Evolutionary conservation across 1,140 invertebrate species (phyloP).

Genomic region (Agrypnia vestita): DNA sequence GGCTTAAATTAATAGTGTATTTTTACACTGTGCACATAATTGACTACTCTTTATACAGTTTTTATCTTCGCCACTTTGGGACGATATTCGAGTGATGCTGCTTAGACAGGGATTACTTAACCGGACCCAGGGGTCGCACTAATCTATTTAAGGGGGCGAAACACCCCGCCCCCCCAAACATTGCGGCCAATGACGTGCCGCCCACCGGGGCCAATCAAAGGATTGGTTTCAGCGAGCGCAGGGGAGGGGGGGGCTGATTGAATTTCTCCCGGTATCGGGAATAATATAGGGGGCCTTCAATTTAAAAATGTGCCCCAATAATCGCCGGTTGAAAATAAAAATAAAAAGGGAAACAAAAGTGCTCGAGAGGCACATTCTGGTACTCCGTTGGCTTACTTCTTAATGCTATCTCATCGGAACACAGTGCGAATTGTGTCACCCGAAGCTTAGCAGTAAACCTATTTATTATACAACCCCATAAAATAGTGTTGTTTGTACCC

Average conservation of each 20-base stretch:
- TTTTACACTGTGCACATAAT: too few species aligned
- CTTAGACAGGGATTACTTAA: conserved; percentile 5
- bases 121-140: conserved; percentile 7
- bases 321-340: background rate
- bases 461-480: too few species aligned
- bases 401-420: too few species aligned
- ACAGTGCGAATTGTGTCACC: too few species aligned
- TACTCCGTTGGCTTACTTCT: too few species aligned
- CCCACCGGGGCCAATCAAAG: conserved; percentile 17
- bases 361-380: too few species aligned
- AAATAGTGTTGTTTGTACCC: too few species aligned
- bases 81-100: background rate
- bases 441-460: too few species aligned
- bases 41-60: background rate
- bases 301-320: background rate
- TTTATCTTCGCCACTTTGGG: background rate
- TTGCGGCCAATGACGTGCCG: conserved; percentile 12
- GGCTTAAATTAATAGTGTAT: too few species aligned
- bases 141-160: conserved; percentile 5
- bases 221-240: background rate
- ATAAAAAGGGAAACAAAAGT: too few species aligned
- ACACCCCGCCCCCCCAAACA: background rate
- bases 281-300: background rate
- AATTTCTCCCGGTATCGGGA: background rate
- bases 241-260: conserved; percentile 6